Conservation (phyloP, 2,888 invertebrate genomes). For the Andrena flavipes region DNA sequence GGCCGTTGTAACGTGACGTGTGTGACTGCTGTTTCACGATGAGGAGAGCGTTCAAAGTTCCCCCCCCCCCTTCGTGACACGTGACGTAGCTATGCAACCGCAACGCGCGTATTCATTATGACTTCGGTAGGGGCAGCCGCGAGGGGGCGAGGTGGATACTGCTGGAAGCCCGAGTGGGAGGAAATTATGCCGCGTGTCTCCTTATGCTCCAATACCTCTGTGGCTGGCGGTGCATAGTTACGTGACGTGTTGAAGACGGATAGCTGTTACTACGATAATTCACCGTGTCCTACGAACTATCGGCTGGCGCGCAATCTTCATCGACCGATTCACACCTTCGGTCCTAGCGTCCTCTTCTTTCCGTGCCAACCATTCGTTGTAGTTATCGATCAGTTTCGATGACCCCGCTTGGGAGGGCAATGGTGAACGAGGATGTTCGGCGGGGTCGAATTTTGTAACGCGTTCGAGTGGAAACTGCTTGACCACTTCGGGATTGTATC, state of each 20-base stretch:
- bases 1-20: constrained; percentile 64
- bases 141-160: background rate
- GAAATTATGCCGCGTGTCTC: constrained; percentile 77
- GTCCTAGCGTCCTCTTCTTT: background rate
- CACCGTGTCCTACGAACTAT: constrained; percentile 64
- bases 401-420: background rate
- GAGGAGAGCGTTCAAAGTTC: constrained; percentile 80
- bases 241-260: constrained; percentile 72
- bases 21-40: constrained; percentile 72
- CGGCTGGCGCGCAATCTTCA: constrained; percentile 46
- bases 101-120: constrained; percentile 78
- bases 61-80: constrained; percentile 70
- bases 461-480: background rate
- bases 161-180: constrained; percentile 51
- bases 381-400: constrained; percentile 1
- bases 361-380: background rate
- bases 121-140: constrained; percentile 39
- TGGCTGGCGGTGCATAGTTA: constrained; percentile 66
- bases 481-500: too few species aligned
- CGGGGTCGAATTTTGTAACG: background rate
- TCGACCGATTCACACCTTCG: constrained; percentile 21
- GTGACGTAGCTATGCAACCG: constrained; percentile 78
- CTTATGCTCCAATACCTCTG: constrained; percentile 74
- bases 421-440: background rate
- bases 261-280: constrained; percentile 66